A percentile compares a stretch with the other conserved stretches of the same genome.
Conservation (phyloP, 2,797 vertebrate genomes). For the Lithobates pipiens region DNA sequence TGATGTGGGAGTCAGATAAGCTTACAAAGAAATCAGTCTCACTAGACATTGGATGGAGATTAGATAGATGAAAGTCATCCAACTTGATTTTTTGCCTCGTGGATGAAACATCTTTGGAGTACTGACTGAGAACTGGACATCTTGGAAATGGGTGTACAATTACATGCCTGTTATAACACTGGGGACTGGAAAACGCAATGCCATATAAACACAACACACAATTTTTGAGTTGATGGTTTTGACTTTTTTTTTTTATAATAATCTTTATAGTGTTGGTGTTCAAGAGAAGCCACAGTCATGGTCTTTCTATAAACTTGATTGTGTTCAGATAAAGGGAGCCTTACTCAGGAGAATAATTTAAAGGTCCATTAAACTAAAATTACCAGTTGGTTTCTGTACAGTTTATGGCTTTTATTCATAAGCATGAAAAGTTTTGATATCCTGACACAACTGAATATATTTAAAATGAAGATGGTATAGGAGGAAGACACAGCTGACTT, state of each 20-base stretch:
- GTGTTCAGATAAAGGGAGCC: neutral
- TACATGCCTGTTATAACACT: conserved; percentile 44
- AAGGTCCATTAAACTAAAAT: neutral
- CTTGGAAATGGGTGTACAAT: conserved; percentile 20
- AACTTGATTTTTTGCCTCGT: conserved; percentile 43
- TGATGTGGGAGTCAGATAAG: conserved; percentile 61
- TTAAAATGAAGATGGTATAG: too few species aligned
- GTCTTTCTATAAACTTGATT: neutral
- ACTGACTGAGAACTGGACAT: conserved; percentile 24
- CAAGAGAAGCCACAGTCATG: neutral
- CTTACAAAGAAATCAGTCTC: conserved; percentile 61
- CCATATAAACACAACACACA: neutral
- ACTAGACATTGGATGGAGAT: conserved; percentile 52
- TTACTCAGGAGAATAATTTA: neutral
- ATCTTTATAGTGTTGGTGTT: neutral
- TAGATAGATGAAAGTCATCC: conserved; percentile 58
- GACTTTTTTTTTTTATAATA: neutral
- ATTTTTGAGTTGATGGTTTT: conserved; percentile 9
- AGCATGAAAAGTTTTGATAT: too few species aligned
- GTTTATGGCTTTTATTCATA: too few species aligned
- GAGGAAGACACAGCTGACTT: too few species aligned
- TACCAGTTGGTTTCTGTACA: neutral
- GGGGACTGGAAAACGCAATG: conserved; percentile 26
- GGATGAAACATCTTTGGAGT: conserved; percentile 29
- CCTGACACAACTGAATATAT: too few species aligned